These are phyloP conservation scores for Luscinia luscinia DNA, from an alignment of 2,797 vertebrate species.

Conservation along the genomic window DNA sequence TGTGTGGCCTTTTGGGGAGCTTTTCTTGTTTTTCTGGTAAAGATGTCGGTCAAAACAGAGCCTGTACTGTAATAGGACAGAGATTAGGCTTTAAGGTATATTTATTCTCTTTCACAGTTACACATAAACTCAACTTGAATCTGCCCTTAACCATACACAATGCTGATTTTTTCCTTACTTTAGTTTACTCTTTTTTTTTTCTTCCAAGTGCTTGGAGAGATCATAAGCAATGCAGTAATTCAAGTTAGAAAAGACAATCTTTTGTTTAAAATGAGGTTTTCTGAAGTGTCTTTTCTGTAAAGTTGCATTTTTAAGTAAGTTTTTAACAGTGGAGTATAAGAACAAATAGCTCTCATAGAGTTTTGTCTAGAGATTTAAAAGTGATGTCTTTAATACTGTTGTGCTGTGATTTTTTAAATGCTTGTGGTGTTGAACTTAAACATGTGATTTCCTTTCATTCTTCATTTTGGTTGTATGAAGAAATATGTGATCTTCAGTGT, in stretches of 20 bases:
- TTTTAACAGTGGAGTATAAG: background rate
- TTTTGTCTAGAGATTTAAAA: conserved; percentile 16
- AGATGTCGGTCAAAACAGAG: background rate
- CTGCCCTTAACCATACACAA: background rate
- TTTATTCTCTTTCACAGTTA: background rate
- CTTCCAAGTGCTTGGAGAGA: background rate
- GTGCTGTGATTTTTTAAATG: conserved; percentile 25
- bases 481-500: background rate
- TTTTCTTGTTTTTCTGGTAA: background rate
- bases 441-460: conserved; percentile 18
- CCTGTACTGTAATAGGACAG: background rate
- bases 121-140: background rate
- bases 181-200: background rate
- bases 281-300: background rate
- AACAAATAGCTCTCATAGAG: background rate
- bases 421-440: conserved; percentile 12
- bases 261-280: background rate
- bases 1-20: background rate
- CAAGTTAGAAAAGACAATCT: background rate
- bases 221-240: background rate
- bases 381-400: background rate
- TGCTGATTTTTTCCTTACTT: background rate
- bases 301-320: background rate
- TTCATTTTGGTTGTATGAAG: background rate
- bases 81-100: background rate